Conservation (phyloP, 2,888 invertebrate species). For the Acanthosepion pharaonis region DNA sequence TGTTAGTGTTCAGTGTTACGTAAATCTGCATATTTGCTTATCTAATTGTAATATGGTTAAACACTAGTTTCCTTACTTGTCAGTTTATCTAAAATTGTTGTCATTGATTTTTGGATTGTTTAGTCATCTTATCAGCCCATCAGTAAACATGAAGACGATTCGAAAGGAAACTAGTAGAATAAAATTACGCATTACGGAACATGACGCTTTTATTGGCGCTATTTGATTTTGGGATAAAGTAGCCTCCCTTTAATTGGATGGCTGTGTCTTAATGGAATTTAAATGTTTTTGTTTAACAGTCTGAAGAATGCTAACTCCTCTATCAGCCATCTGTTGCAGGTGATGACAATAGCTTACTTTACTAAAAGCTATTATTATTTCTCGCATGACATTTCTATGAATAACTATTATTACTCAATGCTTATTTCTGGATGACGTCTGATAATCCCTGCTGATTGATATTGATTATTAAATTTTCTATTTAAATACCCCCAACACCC, state of each 20-base stretch:
- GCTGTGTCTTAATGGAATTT: not conserved
- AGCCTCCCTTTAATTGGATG: not conserved
- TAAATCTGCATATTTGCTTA: too few species aligned
- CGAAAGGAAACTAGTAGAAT: too few species aligned
- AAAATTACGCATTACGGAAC: too few species aligned
- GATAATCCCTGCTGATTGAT: not conserved
- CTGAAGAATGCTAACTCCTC: not conserved
- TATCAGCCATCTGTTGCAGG: not conserved
- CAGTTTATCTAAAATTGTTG: not conserved
- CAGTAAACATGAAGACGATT: too few species aligned
- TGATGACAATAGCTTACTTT: not conserved
- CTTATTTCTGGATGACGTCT: not conserved
- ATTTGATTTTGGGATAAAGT: not conserved
- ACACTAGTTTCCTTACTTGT: not conserved
- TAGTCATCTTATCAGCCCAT: too few species aligned
- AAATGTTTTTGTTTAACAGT: too few species aligned
- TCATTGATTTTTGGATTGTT: not conserved
- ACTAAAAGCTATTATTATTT: not conserved
- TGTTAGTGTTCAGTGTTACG: too few species aligned
- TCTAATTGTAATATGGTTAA: not conserved
- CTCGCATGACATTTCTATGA: not conserved
- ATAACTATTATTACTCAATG: not conserved
- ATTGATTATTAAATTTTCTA: not conserved
- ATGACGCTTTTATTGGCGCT: too few species aligned
- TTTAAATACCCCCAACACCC: not conserved